Evolutionary conservation across 2,113 vertebrate species (phyloP).

Genomic region (Hassar affinis): DNA sequence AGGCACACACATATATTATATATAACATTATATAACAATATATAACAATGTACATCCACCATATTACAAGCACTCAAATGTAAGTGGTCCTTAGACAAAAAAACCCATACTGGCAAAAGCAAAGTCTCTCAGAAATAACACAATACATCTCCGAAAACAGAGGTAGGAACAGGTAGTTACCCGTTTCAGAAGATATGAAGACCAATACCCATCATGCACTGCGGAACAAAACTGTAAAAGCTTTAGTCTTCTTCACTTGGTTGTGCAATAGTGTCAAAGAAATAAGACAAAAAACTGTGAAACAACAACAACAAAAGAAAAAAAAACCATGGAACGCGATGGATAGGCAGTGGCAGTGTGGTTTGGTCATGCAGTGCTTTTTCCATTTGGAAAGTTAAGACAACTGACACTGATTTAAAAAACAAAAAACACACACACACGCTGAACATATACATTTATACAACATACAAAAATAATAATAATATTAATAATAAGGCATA

Average conservation of each 20-base stretch:
- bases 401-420: slow-evolving; percentile 31
- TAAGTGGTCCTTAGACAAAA: slow-evolving; percentile 25
- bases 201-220: slow-evolving; percentile 50
- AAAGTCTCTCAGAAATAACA: slow-evolving; percentile 27
- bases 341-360: slow-evolving; percentile 52
- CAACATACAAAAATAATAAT: slow-evolving; percentile 58
- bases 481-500: slow-evolving; percentile 62
- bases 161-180: slow-evolving; percentile 53
- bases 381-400: slow-evolving; percentile 50
- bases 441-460: slow-evolving; percentile 67
- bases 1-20: slow-evolving; percentile 58
- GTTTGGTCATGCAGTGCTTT: slow-evolving; percentile 78
- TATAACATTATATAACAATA: background rate
- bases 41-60: slow-evolving; percentile 1
- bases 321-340: slow-evolving; percentile 28
- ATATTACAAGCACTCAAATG: slow-evolving; percentile 3
- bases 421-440: background rate
- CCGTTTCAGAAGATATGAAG: slow-evolving; percentile 51
- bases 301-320: background rate
- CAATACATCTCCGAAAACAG: slow-evolving; percentile 41
- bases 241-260: slow-evolving; percentile 9
- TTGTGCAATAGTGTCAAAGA: slow-evolving; percentile 32
- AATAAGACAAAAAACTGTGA: slow-evolving; percentile 6
- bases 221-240: slow-evolving; percentile 19
- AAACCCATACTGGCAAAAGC: slow-evolving; percentile 17